These are phyloP conservation scores for Ophion costatus DNA, from an alignment of 2,888 invertebrate species.

Conservation along the genomic window DNA sequence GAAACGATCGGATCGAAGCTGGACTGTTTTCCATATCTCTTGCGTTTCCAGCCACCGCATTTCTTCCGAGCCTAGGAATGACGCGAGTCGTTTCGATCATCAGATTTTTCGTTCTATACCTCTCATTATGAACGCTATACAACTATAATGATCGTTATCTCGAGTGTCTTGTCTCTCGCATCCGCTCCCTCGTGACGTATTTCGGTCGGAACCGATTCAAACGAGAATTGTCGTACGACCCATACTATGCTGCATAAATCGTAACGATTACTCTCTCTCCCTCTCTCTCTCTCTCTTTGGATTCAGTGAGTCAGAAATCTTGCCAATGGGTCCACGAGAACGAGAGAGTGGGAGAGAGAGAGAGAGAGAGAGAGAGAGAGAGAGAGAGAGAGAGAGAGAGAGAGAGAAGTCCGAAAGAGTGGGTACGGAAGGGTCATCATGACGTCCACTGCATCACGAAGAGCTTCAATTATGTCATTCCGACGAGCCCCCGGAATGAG, in stretches of 20 bases:
- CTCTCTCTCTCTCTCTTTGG: conserved; percentile 5
- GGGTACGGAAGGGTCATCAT: conserved; percentile 1
- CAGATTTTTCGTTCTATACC: conserved; percentile 49
- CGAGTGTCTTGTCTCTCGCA: conserved; percentile 31
- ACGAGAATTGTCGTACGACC: conserved; percentile 47
- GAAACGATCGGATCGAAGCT: too few species aligned
- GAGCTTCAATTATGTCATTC: conserved; percentile 35
- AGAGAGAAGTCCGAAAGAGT: conserved; percentile 12
- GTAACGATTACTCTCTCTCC: background rate
- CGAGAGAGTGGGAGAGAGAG: conserved; percentile 3
- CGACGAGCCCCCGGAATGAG: conserved; percentile 19
- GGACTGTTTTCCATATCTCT: too few species aligned
- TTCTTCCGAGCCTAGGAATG: conserved; percentile 29
- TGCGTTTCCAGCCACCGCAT: background rate
- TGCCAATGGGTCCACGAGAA: conserved; percentile 4
- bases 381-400: too few species aligned
- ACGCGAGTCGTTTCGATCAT: conserved; percentile 50
- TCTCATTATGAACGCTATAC: conserved; percentile 17
- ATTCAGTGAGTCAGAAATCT: conserved; percentile 38
- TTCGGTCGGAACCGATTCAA: conserved; percentile 50
- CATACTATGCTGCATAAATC: conserved; percentile 10
- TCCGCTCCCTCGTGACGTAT: conserved; percentile 59
- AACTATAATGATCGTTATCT: conserved; percentile 17
- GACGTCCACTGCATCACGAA: conserved; percentile 7
- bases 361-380: background rate